Evolutionary conservation across 64 coral and sea anemone species (phyloP).

Genomic region (Hydrozoanthus tunicans): DNA sequence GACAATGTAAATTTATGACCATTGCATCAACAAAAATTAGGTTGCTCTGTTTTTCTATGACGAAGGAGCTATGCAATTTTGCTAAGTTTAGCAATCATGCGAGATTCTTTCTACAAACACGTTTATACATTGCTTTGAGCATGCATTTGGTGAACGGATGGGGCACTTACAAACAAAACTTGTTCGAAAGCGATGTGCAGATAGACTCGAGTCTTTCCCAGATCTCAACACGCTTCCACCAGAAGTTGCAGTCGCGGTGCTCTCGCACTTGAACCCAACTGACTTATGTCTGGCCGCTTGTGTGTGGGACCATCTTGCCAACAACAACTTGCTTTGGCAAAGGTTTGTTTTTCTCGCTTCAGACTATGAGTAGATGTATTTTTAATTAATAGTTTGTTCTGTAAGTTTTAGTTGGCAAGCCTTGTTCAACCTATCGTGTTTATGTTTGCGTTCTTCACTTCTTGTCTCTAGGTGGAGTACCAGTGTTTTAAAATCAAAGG

Average conservation of each 20-base stretch:
- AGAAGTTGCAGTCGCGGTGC: constrained; percentile 83
- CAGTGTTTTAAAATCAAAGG: too few relatives aligned
- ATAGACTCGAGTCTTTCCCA: constrained; percentile 75
- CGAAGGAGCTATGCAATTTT: not conserved
- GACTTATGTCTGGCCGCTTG: constrained; percentile 96
- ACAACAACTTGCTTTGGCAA: constrained; percentile 95
- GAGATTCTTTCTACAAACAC: not conserved
- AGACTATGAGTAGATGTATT: not conserved
- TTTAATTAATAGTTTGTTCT: not conserved
- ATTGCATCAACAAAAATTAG: not conserved
- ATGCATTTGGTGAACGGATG: constrained; percentile 70
- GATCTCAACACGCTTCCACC: constrained; percentile 90
- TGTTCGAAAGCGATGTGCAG: constrained; percentile 53
- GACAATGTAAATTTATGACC: constrained; percentile 26
- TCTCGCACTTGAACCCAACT: constrained; percentile 93
- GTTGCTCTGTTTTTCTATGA: constrained; percentile 2
- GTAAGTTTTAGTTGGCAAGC: not conserved
- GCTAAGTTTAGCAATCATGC: constrained; percentile 16
- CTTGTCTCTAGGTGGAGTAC: too few relatives aligned
- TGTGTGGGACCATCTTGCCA: constrained; percentile 93
- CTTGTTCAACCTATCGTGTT: not conserved
- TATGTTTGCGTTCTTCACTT: too few relatives aligned
- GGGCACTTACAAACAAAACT: constrained; percentile 86
- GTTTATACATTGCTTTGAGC: constrained; percentile 17
- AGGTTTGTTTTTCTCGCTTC: constrained; percentile 49